These are phyloP conservation scores for Sebastes miniatus DNA, from an alignment of 2,797 vertebrate genomes.

Conservation along the genomic window DNA sequence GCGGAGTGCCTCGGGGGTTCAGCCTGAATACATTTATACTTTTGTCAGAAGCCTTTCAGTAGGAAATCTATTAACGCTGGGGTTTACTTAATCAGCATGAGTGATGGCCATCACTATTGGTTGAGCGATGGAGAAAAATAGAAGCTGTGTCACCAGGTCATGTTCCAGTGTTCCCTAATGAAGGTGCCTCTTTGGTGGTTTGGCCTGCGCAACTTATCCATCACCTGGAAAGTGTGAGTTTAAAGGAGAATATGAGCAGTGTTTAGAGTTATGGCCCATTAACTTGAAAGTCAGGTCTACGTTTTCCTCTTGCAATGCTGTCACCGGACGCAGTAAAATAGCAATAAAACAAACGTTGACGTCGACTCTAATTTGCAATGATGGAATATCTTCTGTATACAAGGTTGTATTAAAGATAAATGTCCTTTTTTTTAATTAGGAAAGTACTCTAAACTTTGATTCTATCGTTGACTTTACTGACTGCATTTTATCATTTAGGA, in stretches of 20 bases:
- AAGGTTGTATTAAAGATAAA: not conserved
- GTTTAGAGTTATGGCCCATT: conserved; percentile 32
- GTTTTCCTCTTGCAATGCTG: not conserved
- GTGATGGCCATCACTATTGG: conserved; percentile 38
- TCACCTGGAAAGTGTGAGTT: conserved; percentile 39
- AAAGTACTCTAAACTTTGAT: not conserved
- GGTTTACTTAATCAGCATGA: conserved; percentile 59
- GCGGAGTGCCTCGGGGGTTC: conserved; percentile 19
- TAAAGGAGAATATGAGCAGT: conserved; percentile 2
- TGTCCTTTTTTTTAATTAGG: not conserved
- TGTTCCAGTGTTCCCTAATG: conserved; percentile 20
- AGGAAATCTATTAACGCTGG: conserved; percentile 54
- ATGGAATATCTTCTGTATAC: not conserved
- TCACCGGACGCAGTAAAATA: not conserved
- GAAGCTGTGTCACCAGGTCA: conserved; percentile 47
- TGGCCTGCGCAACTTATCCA: conserved; percentile 20
- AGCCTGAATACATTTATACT: conserved; percentile 50
- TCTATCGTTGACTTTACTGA: not conserved
- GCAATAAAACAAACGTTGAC: conserved; percentile 4
- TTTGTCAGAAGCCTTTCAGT: conserved; percentile 42
- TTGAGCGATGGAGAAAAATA: conserved; percentile 30
- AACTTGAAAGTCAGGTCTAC: conserved; percentile 8
- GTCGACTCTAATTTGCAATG: not conserved
- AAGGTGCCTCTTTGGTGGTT: conserved; percentile 23
- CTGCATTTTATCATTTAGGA: not conserved